Conservation (phyloP, 1,140 invertebrate genomes). For the Polyergus mexicanus region DNA sequence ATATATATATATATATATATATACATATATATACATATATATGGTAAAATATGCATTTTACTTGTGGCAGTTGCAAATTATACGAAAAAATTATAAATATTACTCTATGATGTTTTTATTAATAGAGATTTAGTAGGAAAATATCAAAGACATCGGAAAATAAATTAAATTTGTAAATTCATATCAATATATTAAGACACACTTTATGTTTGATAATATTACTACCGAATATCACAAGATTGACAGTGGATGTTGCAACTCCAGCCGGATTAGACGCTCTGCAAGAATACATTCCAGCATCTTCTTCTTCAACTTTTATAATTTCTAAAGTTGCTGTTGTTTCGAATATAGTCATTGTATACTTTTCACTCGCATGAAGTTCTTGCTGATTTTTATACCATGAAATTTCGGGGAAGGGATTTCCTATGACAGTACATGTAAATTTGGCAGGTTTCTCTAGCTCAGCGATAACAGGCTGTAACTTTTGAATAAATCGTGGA, state of each 20-base stretch:
- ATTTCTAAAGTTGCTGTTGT: slow-evolving; percentile 90
- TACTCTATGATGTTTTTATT: neutral
- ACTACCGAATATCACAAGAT: slow-evolving; percentile 90
- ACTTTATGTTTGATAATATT: slow-evolving; percentile 58
- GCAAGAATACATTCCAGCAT: slow-evolving; percentile 93
- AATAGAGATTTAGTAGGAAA: neutral
- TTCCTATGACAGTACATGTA: slow-evolving; percentile 90
- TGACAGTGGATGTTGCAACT: slow-evolving; percentile 92
- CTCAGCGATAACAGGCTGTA: slow-evolving; percentile 90
- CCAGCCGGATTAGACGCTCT: slow-evolving; percentile 92
- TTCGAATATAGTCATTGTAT: slow-evolving; percentile 88
- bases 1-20: neutral
- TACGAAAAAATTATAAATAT: slow-evolving; percentile 26
- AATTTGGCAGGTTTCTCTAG: slow-evolving; percentile 89
- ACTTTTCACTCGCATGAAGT: slow-evolving; percentile 89
- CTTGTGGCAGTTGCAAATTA: slow-evolving; percentile 16
- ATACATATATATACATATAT: neutral
- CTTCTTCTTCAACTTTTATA: slow-evolving; percentile 88
- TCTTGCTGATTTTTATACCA: slow-evolving; percentile 93
- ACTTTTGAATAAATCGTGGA: slow-evolving; percentile 90
- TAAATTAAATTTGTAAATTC: slow-evolving; percentile 31
- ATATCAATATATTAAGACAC: slow-evolving; percentile 25
- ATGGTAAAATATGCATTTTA: neutral
- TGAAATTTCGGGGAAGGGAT: slow-evolving; percentile 90
- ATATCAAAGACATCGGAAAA: slow-evolving; percentile 13